These are phyloP conservation scores for Engraulis encrasicolus DNA, from an alignment of 2,113 vertebrate genomes.

Conservation along the genomic window DNA sequence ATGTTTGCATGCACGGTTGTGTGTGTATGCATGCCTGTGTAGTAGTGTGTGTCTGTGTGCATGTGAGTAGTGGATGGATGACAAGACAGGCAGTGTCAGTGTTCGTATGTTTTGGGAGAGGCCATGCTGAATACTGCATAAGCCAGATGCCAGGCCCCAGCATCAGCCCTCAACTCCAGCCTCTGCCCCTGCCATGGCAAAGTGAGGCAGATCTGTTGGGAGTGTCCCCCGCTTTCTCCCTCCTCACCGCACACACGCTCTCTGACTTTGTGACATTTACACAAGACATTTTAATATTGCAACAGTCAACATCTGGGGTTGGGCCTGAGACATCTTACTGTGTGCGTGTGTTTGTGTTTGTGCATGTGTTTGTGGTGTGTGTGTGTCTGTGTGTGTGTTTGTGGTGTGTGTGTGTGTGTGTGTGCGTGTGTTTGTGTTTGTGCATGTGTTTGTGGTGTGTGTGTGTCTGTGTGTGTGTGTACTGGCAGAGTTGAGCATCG, in stretches of 20 bases:
- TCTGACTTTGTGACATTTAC: slow-evolving; percentile 66
- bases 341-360: slow-evolving; percentile 36
- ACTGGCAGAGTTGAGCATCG: slow-evolving; percentile 19
- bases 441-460: slow-evolving; percentile 21
- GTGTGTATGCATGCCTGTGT: background rate
- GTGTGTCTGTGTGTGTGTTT: slow-evolving; percentile 4
- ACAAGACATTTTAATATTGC: slow-evolving; percentile 65
- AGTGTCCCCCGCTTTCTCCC: slow-evolving; percentile 2
- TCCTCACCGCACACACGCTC: slow-evolving; percentile 19
- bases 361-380: background rate
- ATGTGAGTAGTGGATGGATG: background rate
- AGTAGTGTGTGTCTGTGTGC: background rate
- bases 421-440: slow-evolving; percentile 43
- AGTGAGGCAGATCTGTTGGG: background rate
- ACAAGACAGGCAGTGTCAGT: slow-evolving; percentile 24
- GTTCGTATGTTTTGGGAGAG: slow-evolving; percentile 26
- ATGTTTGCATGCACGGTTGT: background rate
- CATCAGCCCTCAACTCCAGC: too few species aligned
- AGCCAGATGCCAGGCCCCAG: slow-evolving; percentile 35
- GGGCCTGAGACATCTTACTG: slow-evolving; percentile 50
- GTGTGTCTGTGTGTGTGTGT: slow-evolving; percentile 34
- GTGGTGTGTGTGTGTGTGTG: too few species aligned
- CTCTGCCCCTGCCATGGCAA: background rate
- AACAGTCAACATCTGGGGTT: slow-evolving; percentile 57
- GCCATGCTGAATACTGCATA: slow-evolving; percentile 30